These are phyloP conservation scores for Leucoptera coffeella DNA, from an alignment of 2,888 invertebrate genomes.

Conservation along the genomic window DNA sequence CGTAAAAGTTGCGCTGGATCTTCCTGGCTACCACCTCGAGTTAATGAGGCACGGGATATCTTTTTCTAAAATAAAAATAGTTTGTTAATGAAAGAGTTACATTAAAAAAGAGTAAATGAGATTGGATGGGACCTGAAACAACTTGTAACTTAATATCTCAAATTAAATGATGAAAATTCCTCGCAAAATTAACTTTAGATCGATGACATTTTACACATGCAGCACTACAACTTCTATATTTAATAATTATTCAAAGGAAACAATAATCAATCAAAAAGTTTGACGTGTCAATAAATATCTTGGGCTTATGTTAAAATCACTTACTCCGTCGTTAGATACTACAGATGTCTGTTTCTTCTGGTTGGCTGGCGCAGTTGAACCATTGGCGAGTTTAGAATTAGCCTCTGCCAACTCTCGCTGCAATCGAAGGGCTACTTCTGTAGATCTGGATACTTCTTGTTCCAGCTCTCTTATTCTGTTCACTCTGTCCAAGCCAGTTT, in stretches of 20 bases:
- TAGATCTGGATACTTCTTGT: constrained; percentile 76
- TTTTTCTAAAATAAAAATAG: no score
- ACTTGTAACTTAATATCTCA: no score
- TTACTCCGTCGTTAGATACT: constrained; percentile 54
- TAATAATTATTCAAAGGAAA: no score
- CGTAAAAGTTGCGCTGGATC: constrained; percentile 76
- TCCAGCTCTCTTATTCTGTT: constrained; percentile 75
- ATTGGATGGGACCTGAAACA: no score
- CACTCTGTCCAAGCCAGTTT: constrained; percentile 55
- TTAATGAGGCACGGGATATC: constrained; percentile 67
- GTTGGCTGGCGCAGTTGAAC: constrained; percentile 23
- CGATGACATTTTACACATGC: no score
- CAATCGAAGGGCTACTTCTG: constrained; percentile 63
- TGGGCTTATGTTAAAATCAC: no score
- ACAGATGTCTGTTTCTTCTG: constrained; percentile 55
- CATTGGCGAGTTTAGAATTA: constrained; percentile 49
- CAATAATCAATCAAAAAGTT: constrained; percentile 1
- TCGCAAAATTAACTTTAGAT: no score
- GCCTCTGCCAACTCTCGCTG: constrained; percentile 67
- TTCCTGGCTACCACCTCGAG: constrained; percentile 73
- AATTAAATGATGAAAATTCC: no score
- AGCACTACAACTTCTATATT: no score
- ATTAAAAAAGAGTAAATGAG: no score
- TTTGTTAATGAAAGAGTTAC: no score
- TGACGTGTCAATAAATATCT: no score